A percentile compares a stretch with the other conserved stretches of the same genome.
phyloP scores from a whole-genome alignment of 1,140 invertebrate species.

The Drosophila nebulosa region DNA sequence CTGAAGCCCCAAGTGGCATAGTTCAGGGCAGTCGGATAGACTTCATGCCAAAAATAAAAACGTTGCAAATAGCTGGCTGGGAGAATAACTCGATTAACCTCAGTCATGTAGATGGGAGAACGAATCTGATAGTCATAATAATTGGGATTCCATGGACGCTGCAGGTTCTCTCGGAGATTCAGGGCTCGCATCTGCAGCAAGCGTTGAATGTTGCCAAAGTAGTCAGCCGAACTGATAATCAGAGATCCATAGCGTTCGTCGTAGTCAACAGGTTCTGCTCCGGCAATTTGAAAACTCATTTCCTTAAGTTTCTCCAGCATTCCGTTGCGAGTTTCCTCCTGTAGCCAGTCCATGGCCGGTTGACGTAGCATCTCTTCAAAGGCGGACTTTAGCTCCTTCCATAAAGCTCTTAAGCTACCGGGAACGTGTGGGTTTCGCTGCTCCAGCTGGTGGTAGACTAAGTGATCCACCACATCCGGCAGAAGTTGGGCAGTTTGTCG shows the following conservation, averaged over 20 bases:
- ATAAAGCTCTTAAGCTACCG: constrained; percentile 41
- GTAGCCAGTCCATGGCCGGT: constrained; percentile 38
- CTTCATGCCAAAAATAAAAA: constrained; percentile 93
- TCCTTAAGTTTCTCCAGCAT: constrained; percentile 55
- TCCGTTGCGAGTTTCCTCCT: constrained; percentile 29
- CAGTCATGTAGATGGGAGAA: constrained; percentile 96
- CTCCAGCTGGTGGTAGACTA: constrained; percentile 46
- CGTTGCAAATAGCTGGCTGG: constrained; percentile 96
- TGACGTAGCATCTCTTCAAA: constrained; percentile 44
- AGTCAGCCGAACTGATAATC: constrained; percentile 86
- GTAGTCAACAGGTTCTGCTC: constrained; percentile 40
- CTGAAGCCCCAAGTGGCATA: constrained; percentile 97
- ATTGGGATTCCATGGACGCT: constrained; percentile 90
- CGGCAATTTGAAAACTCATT: constrained; percentile 58
- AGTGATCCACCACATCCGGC: constrained; percentile 54
- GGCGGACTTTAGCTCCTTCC: constrained; percentile 52
- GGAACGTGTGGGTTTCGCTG: constrained; percentile 49
- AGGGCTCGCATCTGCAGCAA: constrained; percentile 88
- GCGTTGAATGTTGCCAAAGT: constrained; percentile 92
- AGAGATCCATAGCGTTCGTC: constrained; percentile 82
- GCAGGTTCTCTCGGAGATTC: constrained; percentile 85
- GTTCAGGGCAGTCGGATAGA: constrained; percentile 93
- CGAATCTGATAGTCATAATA: constrained; percentile 92
- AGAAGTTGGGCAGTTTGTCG: constrained; percentile 42
- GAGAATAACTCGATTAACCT: constrained; percentile 97